Evolutionary conservation across 2,888 invertebrate genomes (phyloP).

Genomic region (Pedicia rivosa): DNA sequence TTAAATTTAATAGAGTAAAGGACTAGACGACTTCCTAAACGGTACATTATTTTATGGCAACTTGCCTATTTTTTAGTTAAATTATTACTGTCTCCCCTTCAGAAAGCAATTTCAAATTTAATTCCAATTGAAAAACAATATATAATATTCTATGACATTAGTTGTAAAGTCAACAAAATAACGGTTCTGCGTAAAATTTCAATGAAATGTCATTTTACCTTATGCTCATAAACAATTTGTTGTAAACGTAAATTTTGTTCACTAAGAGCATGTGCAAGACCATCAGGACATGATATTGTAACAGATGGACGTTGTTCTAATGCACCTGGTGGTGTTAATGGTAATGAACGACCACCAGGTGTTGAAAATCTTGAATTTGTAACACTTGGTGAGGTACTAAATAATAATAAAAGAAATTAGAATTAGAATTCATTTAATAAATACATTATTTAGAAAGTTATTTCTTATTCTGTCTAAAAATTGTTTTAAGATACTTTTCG

Average conservation of each 20-base stretch:
- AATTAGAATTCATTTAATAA: too few species aligned
- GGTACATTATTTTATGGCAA: too few species aligned
- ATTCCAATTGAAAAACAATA: too few species aligned
- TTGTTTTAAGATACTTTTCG: not conserved
- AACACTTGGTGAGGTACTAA: conserved; percentile 14
- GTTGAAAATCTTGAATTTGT: conserved; percentile 23
- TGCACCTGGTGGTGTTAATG: conserved; percentile 38
- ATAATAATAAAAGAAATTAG: too few species aligned
- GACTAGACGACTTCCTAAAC: too few species aligned
- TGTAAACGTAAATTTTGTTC: conserved; percentile 44
- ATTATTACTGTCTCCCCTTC: too few species aligned
- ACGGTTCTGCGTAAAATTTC: not conserved
- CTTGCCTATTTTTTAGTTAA: too few species aligned
- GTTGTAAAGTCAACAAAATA: too few species aligned
- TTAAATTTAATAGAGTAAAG: too few species aligned
- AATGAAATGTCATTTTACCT: too few species aligned
- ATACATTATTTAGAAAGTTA: not conserved
- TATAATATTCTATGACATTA: too few species aligned
- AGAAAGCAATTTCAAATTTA: too few species aligned
- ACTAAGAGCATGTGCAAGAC: conserved; percentile 29
- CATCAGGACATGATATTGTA: conserved; percentile 28
- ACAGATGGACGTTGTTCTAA: conserved; percentile 24
- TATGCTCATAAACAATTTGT: conserved; percentile 66
- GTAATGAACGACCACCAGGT: conserved; percentile 24
- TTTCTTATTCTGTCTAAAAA: not conserved